These are phyloP conservation scores for Philopotamus ludificatus DNA, from an alignment of 1,140 invertebrate species.

Conservation along the genomic window DNA sequence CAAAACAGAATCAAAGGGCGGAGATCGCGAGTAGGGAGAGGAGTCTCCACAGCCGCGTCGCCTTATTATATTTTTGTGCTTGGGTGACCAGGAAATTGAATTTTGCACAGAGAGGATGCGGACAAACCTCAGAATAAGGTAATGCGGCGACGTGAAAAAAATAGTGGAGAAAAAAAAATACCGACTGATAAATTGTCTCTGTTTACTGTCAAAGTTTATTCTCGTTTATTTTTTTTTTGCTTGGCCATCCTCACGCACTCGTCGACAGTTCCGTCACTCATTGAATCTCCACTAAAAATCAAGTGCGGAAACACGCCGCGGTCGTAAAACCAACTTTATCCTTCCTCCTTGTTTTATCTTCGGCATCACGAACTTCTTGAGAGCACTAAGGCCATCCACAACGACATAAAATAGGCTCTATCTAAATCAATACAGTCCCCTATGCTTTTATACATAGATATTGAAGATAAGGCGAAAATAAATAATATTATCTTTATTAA, in stretches of 20 bases:
- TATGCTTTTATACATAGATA: too few species aligned
- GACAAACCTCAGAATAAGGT: neutral
- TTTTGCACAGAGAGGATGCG: neutral
- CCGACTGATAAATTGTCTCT: neutral
- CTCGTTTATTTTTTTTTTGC: neutral
- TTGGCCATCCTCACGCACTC: neutral
- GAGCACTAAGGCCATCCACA: neutral
- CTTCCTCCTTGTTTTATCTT: neutral
- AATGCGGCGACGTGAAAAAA: neutral
- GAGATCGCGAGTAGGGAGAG: too few species aligned
- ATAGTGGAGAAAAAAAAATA: neutral
- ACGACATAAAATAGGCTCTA: neutral
- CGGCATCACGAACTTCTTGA: neutral
- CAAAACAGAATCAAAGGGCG: too few species aligned
- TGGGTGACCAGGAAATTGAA: slow-evolving; percentile 7
- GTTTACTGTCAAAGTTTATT: neutral
- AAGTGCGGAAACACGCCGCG: neutral
- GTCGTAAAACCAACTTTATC: neutral
- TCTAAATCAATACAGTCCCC: neutral
- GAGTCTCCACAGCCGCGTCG: too few species aligned
- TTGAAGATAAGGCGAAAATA: too few species aligned
- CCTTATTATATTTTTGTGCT: slow-evolving; percentile 9
- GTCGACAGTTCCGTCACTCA: neutral
- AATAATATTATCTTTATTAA: too few species aligned
- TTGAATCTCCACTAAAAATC: neutral